These are phyloP conservation scores for Coregonus sp. DNA, from an alignment of 2,797 vertebrate species.

Conservation along the genomic window DNA sequence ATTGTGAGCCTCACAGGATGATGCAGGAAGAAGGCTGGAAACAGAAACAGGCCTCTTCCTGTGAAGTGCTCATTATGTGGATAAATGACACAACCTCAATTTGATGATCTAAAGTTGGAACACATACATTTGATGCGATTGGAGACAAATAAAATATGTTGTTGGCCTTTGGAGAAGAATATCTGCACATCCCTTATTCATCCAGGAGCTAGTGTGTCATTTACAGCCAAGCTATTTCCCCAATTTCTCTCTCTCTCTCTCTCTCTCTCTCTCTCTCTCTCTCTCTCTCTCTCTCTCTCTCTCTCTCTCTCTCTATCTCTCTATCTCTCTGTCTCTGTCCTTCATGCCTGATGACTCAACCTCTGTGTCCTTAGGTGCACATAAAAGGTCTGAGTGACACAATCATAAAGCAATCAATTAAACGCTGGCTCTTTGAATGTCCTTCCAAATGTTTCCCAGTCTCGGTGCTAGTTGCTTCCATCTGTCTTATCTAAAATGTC, in stretches of 20 bases:
- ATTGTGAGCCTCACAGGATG: conserved; percentile 11
- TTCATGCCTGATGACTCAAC: conserved; percentile 50
- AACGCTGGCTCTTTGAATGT: conserved; percentile 47
- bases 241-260: neutral
- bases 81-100: neutral
- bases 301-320: neutral
- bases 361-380: conserved; percentile 35
- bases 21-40: conserved; percentile 14
- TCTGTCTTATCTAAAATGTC: conserved; percentile 14
- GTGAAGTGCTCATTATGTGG: conserved; percentile 4
- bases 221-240: neutral
- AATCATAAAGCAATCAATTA: conserved; percentile 57
- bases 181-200: neutral
- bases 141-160: conserved; percentile 31
- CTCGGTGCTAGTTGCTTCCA: neutral
- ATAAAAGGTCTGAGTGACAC: conserved; percentile 48
- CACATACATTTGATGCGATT: conserved; percentile 31
- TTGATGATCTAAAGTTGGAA: conserved; percentile 34
- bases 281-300: neutral
- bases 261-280: conserved; percentile 23
- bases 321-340: neutral
- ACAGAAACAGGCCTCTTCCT: conserved; percentile 9
- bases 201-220: neutral
- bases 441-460: conserved; percentile 24
- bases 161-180: conserved; percentile 24